Evolutionary conservation across 2,797 vertebrate genomes (phyloP).

Genomic region (Bradypus variegatus): DNA sequence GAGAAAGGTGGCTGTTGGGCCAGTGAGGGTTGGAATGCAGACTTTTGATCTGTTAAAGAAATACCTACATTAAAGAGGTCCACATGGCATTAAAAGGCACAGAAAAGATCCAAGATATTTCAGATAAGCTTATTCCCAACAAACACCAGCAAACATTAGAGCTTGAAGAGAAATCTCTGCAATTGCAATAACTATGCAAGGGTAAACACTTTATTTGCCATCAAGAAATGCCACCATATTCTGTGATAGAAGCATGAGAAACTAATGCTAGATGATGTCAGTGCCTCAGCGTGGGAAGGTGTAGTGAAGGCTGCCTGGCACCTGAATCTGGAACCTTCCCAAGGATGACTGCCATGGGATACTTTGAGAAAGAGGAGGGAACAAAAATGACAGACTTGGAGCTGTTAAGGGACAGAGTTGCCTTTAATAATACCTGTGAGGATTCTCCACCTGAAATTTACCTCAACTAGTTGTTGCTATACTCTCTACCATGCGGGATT

Average conservation of each 20-base stretch:
- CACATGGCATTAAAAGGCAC: neutral
- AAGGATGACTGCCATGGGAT: accelerated
- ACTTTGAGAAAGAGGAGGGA: neutral
- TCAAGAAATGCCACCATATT: neutral
- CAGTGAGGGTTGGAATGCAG: neutral
- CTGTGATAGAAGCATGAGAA: neutral
- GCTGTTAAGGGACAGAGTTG: too few relatives aligned
- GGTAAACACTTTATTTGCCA: neutral
- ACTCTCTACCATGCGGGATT: neutral
- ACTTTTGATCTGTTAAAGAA: neutral
- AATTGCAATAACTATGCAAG: neutral
- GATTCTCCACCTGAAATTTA: too few relatives aligned
- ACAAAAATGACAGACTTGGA: neutral
- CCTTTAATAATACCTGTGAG: neutral
- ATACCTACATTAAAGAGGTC: neutral
- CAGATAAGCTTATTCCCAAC: neutral
- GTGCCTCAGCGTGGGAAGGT: neutral
- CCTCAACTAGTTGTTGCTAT: accelerated
- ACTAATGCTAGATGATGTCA: accelerated
- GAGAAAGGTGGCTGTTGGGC: neutral
- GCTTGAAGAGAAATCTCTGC: neutral
- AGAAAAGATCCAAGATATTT: neutral
- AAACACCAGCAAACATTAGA: neutral
- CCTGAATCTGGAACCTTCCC: too few relatives aligned
- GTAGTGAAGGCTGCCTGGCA: neutral